A percentile compares a stretch with the other conserved stretches of the same genome.
Evolutionary conservation across 2,888 invertebrate genomes (phyloP).

Genomic region (Pyrgus malvae): DNA sequence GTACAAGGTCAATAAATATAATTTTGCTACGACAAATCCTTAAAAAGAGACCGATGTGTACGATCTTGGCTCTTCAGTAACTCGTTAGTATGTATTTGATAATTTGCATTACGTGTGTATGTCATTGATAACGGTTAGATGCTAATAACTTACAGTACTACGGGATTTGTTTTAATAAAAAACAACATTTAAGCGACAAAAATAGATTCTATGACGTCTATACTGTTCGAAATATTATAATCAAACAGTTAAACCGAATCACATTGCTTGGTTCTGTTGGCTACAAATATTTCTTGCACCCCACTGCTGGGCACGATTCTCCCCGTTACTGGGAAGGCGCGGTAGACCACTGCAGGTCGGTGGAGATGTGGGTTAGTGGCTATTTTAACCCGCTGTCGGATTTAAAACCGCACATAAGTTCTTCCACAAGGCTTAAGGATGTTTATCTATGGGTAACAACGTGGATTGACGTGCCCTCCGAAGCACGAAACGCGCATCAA

Average conservation of each 20-base stretch:
- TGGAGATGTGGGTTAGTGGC: too few relatives aligned
- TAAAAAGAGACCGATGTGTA: neutral
- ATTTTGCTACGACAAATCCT: neutral
- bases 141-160: constrained; percentile 15
- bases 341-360: too few relatives aligned
- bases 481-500: too few relatives aligned
- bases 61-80: neutral
- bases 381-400: too few relatives aligned
- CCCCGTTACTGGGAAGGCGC: too few relatives aligned
- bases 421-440: too few relatives aligned
- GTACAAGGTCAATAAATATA: neutral
- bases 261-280: too few relatives aligned
- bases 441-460: too few relatives aligned
- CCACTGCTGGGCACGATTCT: too few relatives aligned
- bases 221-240: neutral
- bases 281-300: too few relatives aligned
- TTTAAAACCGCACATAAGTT: too few relatives aligned
- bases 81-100: constrained; percentile 14
- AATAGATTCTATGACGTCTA: neutral
- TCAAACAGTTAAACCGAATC: neutral
- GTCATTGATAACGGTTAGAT: constrained; percentile 16
- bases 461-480: too few relatives aligned
- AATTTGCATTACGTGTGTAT: constrained; percentile 21
- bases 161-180: constrained; percentile 1
- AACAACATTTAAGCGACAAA: neutral